Percentiles rank a stretch among this genome's conserved stretches.
Evolutionary conservation across 2,113 vertebrate genomes (phyloP).

Genomic region (Pollachius pollachius): DNA sequence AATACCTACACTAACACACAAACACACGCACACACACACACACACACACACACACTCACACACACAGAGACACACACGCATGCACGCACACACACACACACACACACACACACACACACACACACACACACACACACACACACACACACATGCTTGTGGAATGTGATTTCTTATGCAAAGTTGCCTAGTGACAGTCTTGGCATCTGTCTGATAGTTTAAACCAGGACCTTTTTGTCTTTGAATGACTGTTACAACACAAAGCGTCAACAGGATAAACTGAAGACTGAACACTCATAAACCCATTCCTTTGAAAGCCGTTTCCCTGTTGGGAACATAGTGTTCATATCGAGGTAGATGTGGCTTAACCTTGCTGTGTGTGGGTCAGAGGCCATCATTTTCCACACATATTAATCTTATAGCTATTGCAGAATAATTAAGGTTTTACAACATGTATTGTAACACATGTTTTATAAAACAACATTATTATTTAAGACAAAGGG

Average conservation of each 20-base stretch:
- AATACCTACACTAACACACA: no score
- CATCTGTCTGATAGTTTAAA: slow-evolving; percentile 31
- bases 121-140: no score
- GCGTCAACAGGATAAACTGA: slow-evolving; percentile 21
- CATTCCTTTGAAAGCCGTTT: not conserved
- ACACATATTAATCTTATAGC: no score
- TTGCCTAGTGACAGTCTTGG: slow-evolving; percentile 32
- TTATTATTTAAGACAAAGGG: no score
- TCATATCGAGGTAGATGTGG: not conserved
- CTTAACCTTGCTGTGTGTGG: no score
- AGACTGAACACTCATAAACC: slow-evolving; percentile 30
- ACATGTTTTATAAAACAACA: no score
- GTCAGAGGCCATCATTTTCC: no score
- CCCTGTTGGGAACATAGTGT: slow-evolving; percentile 5
- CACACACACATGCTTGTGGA: not conserved
- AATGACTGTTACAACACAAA: slow-evolving; percentile 23
- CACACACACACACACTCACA: not conserved
- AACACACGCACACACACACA: not conserved
- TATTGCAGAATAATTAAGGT: no score
- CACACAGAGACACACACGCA: not conserved
- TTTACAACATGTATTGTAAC: no score
- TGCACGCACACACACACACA: not conserved
- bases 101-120: not conserved
- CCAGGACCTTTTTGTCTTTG: slow-evolving; percentile 16
- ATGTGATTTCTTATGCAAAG: slow-evolving; percentile 18